Evolutionary conservation across 2,888 invertebrate genomes (phyloP).

Genomic region (Oeneis ivallda): DNA sequence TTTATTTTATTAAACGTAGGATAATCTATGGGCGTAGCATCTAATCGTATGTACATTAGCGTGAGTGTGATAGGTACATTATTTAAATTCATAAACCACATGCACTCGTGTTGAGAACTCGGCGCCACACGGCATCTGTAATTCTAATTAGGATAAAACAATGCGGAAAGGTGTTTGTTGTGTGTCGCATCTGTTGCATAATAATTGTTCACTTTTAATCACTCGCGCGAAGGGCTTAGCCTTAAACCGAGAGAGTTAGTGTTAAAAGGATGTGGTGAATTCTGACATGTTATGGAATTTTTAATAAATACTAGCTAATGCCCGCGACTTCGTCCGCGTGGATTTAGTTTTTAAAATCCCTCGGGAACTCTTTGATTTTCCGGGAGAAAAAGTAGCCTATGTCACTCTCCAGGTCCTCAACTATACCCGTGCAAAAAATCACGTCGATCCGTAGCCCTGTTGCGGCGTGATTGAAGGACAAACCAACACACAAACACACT

Average conservation of each 20-base stretch:
- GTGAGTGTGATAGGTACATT: neutral
- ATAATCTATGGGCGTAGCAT: neutral
- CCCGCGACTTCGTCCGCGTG: too few species aligned
- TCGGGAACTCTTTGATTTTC: too few species aligned
- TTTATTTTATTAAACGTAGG: too few species aligned
- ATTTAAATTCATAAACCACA: slow-evolving; percentile 11
- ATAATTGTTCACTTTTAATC: slow-evolving; percentile 13
- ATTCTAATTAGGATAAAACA: slow-evolving; percentile 17
- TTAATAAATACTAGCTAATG: too few species aligned
- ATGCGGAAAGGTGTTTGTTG: slow-evolving; percentile 10
- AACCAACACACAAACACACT: too few species aligned
- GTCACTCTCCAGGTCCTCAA: too few species aligned
- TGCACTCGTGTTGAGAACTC: slow-evolving; percentile 11
- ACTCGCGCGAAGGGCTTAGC: neutral
- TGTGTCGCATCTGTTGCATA: neutral
- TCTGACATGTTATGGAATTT: too few species aligned
- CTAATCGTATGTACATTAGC: neutral
- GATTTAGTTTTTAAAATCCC: too few species aligned
- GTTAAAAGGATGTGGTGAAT: neutral
- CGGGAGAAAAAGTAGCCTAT: too few species aligned
- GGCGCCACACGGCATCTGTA: slow-evolving; percentile 6
- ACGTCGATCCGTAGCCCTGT: too few species aligned
- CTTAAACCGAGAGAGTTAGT: neutral
- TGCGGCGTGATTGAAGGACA: too few species aligned
- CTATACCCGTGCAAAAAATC: too few species aligned